Percentiles rank a stretch among this genome's conserved stretches.
Evolutionary conservation across 53 echinoderm and acorn worm genomes (phyloP).

Genomic region (Actinopyga echinites): DNA sequence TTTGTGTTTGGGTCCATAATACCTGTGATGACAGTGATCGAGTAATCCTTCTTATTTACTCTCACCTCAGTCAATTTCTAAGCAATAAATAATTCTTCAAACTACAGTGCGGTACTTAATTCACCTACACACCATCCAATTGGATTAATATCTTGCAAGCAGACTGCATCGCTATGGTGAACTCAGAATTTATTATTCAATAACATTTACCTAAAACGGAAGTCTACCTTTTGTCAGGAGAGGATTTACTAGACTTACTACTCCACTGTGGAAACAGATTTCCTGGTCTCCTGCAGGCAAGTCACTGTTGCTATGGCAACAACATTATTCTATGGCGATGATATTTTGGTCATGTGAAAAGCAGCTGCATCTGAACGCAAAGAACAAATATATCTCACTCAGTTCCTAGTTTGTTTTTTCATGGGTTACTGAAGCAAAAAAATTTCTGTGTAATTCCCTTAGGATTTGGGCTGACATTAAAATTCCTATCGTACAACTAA

Average conservation of each 20-base stretch:
- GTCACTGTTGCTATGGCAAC: slow-evolving; percentile 30
- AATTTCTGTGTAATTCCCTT: slow-evolving; percentile 13
- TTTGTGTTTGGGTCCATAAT: too few relatives aligned
- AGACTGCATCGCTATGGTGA: neutral
- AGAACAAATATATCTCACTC: slow-evolving; percentile 22
- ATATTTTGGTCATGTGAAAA: slow-evolving; percentile 42
- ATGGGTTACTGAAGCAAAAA: neutral
- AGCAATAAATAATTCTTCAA: too few relatives aligned
- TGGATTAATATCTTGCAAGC: slow-evolving; percentile 7
- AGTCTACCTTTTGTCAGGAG: neutral
- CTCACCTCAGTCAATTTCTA: too few relatives aligned
- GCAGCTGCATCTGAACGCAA: slow-evolving; percentile 31
- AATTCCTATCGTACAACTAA: neutral
- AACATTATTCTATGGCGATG: slow-evolving; percentile 3
- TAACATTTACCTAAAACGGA: slow-evolving; percentile 38
- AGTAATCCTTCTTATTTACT: too few relatives aligned
- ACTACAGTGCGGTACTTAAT: too few relatives aligned
- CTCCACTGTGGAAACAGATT: slow-evolving; percentile 28
- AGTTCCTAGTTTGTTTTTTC: slow-evolving; percentile 17
- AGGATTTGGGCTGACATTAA: slow-evolving; percentile 19
- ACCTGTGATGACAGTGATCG: too few relatives aligned
- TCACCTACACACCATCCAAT: neutral
- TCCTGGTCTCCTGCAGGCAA: slow-evolving; percentile 34
- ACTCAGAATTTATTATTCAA: neutral
- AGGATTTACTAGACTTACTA: slow-evolving; percentile 26